Evolutionary conservation across 2,888 invertebrate species (phyloP).

Genomic region (Pseudococcus jackbeardsleyi): DNA sequence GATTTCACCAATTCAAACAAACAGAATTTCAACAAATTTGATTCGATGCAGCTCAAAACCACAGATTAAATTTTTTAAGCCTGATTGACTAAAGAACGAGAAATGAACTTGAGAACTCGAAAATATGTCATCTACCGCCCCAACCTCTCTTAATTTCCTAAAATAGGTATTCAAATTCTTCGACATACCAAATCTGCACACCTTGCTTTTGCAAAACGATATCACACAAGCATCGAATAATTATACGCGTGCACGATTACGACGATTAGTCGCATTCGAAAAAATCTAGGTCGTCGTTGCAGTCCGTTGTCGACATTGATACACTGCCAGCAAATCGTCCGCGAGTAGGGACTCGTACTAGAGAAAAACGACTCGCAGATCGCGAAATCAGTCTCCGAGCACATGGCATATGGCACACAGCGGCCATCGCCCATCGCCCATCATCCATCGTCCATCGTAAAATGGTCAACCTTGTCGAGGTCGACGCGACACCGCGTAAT

Average conservation of each 20-base stretch:
- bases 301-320: neutral
- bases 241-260: neutral
- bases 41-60: too few relatives aligned
- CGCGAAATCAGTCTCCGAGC: neutral
- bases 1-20: too few relatives aligned
- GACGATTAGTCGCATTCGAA: neutral
- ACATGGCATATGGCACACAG: neutral
- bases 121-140: too few relatives aligned
- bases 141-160: too few relatives aligned
- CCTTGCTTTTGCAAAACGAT: neutral
- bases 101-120: too few relatives aligned
- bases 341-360: neutral
- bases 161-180: too few relatives aligned
- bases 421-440: neutral
- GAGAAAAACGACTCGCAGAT: neutral
- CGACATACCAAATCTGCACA: too few relatives aligned
- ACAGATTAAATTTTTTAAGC: too few relatives aligned
- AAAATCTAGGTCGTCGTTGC: neutral
- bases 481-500: neutral
- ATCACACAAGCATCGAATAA: neutral
- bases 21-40: too few relatives aligned
- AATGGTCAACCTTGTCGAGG: neutral
- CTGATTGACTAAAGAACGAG: too few relatives aligned
- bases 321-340: neutral
- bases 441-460: neutral